Conservation (phyloP, 1,140 invertebrate species). For the Drosophila pseudoobscura region DNA sequence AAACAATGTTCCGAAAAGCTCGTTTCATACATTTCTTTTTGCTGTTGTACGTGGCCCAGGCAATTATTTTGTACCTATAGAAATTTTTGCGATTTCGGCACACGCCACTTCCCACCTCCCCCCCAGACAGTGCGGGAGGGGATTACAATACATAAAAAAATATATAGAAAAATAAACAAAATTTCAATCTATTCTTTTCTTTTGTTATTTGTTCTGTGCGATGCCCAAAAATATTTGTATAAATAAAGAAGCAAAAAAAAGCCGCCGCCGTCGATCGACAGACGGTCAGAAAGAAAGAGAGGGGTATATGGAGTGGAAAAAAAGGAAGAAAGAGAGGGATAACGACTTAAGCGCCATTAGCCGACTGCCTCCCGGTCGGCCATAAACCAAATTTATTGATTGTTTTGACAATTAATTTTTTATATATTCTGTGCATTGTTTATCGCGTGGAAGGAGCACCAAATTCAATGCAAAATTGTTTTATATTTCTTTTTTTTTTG, state of each 20-base stretch:
- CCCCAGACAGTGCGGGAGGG: not conserved
- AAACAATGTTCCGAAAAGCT: too few species aligned
- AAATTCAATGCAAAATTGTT: constrained; percentile 44
- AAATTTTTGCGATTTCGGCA: constrained; percentile 11
- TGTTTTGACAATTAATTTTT: constrained; percentile 78
- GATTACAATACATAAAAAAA: constrained; percentile 27
- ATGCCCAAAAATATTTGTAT: constrained; percentile 36
- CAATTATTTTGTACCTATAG: constrained; percentile 24
- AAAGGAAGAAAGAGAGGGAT: constrained; percentile 46
- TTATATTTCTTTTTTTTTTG: constrained; percentile 32
- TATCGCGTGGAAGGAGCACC: constrained; percentile 25
- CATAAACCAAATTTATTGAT: constrained; percentile 77
- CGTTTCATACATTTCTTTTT: too few species aligned
- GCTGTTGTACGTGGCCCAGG: too few species aligned
- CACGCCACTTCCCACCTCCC: constrained; percentile 5
- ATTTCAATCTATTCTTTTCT: constrained; percentile 47
- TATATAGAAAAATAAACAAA: constrained; percentile 35
- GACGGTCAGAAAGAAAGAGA: constrained; percentile 1
- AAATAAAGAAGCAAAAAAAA: constrained; percentile 39
- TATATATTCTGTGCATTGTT: constrained; percentile 64
- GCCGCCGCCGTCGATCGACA: constrained; percentile 25
- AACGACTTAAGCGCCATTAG: constrained; percentile 67
- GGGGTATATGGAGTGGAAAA: constrained; percentile 9
- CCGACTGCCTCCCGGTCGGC: constrained; percentile 25
- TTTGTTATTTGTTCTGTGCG: constrained; percentile 16